phyloP scores from a whole-genome alignment of 2,888 invertebrate species.

The Leptopilina drosophilae region DNA sequence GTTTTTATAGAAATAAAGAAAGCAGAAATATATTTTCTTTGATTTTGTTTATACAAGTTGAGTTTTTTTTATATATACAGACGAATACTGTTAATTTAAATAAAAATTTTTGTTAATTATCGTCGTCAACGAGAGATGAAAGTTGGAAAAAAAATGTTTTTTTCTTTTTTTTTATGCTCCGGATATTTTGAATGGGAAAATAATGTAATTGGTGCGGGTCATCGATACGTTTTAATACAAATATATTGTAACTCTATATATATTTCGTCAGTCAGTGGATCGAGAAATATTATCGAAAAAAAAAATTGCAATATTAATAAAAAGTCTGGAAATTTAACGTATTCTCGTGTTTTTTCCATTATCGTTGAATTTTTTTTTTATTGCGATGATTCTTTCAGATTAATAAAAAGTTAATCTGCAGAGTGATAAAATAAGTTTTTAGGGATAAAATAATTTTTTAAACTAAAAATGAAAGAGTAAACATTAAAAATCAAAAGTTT shows the following conservation, averaged over 20 bases:
- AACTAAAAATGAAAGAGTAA: too few relatives aligned
- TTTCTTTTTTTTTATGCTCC: neutral
- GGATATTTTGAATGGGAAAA: slow-evolving; percentile 3
- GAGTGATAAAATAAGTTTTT: too few relatives aligned
- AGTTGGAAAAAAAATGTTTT: neutral
- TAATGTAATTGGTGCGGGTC: slow-evolving; percentile 37
- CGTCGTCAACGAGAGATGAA: neutral
- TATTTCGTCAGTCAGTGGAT: slow-evolving; percentile 32
- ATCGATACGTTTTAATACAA: slow-evolving; percentile 32
- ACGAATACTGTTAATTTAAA: neutral
- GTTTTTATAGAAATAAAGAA: too few relatives aligned
- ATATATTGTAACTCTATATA: slow-evolving; percentile 20
- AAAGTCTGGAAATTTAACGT: slow-evolving; percentile 22
- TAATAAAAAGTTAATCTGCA: neutral
- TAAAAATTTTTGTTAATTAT: slow-evolving; percentile 4
- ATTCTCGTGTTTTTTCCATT: neutral
- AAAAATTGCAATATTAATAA: slow-evolving; percentile 19
- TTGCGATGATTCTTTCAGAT: neutral
- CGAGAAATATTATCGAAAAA: slow-evolving; percentile 25
- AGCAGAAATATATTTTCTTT: too few relatives aligned
- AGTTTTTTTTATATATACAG: neutral
- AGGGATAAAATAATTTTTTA: too few relatives aligned
- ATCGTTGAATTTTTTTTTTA: neutral
- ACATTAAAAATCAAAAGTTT: too few relatives aligned
- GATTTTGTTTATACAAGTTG: too few relatives aligned